Percentiles rank a stretch among this genome's conserved stretches.
phyloP scores from a whole-genome alignment of 1,140 invertebrate genomes.

The Phortica variegata region DNA sequence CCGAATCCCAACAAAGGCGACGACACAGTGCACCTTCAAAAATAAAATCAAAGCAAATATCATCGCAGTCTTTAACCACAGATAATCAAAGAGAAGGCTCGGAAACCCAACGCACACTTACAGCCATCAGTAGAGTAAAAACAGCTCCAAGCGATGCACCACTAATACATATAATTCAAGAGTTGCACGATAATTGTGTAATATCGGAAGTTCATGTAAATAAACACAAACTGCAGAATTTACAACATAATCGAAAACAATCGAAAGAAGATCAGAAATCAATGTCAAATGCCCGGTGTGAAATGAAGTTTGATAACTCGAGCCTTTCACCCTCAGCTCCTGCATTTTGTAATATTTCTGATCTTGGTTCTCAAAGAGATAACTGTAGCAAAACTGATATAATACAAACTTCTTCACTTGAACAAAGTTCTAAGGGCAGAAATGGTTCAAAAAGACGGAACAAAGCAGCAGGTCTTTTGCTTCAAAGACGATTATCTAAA shows the following conservation, averaged over 20 bases:
- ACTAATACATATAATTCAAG: constrained; percentile 51
- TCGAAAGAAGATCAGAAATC: too few relatives aligned
- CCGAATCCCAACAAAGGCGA: not conserved
- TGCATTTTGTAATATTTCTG: constrained; percentile 35
- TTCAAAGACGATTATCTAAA: constrained; percentile 38
- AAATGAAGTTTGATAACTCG: constrained; percentile 14
- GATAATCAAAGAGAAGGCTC: not conserved
- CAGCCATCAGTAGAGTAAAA: constrained; percentile 36
- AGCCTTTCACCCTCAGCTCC: constrained; percentile 30
- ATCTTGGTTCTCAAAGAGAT: constrained; percentile 21
- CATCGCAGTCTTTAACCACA: not conserved
- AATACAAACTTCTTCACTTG: not conserved
- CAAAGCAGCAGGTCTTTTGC: constrained; percentile 27
- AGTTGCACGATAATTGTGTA: constrained; percentile 48
- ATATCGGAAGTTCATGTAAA: constrained; percentile 50
- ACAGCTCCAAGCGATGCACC: constrained; percentile 36
- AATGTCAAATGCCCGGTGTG: too few relatives aligned
- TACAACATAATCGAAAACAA: too few relatives aligned
- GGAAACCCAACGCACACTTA: constrained; percentile 16
- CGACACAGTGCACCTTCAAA: constrained; percentile 9
- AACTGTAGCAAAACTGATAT: not conserved
- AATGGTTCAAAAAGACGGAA: not conserved
- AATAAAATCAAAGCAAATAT: constrained; percentile 6
- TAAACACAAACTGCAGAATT: constrained; percentile 28
- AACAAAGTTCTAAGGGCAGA: constrained; percentile 1